These are phyloP conservation scores for Eurystomus glaucurus DNA, from an alignment of 2,797 vertebrate genomes.

Conservation along the genomic window DNA sequence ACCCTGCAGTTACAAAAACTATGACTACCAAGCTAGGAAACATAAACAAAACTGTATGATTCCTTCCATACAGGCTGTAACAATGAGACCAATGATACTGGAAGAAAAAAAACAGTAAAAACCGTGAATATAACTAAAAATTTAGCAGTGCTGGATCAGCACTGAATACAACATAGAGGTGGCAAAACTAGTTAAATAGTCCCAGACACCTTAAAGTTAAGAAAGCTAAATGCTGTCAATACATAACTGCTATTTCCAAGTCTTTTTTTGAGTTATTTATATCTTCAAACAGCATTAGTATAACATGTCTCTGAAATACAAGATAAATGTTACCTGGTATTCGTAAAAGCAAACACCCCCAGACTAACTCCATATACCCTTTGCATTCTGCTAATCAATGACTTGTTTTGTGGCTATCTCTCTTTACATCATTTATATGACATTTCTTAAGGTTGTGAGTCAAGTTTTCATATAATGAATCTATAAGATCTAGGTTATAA, in stretches of 20 bases:
- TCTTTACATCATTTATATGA: neutral
- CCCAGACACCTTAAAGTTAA: neutral
- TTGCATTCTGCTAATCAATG: neutral
- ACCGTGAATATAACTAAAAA: neutral
- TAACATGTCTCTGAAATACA: neutral
- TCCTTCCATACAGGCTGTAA: neutral
- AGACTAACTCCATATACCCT: neutral
- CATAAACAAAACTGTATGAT: slow-evolving; percentile 3
- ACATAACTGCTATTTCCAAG: neutral
- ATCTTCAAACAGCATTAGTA: neutral
- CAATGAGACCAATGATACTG: neutral
- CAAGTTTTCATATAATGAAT: neutral
- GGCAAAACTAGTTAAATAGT: neutral
- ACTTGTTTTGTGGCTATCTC: neutral
- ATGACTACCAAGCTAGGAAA: neutral
- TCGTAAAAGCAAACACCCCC: neutral
- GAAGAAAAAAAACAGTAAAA: neutral
- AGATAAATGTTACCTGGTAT: neutral
- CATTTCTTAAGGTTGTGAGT: neutral
- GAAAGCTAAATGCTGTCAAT: neutral
- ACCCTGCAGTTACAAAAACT: neutral
- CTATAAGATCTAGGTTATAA: neutral
- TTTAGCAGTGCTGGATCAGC: neutral
- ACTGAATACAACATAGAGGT: neutral
- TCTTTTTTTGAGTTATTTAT: neutral